Evolutionary conservation across 2,888 invertebrate genomes (phyloP).

Genomic region (Drosophila nr. fundita): DNA sequence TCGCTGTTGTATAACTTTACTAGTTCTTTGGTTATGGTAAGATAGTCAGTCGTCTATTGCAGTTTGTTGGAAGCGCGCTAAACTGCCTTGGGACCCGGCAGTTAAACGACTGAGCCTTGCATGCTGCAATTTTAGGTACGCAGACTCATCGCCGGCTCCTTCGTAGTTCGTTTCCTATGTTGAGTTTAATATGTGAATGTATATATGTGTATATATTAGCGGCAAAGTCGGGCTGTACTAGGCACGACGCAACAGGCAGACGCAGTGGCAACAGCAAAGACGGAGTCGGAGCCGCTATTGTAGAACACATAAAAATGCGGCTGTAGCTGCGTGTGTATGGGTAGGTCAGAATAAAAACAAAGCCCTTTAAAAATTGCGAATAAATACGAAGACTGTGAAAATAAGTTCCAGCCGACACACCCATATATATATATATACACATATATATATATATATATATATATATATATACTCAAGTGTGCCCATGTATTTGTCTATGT

Average conservation of each 20-base stretch:
- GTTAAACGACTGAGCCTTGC: conserved; percentile 84
- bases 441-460: conserved; percentile 2
- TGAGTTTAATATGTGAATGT: conserved; percentile 39
- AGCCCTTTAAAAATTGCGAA: conserved; percentile 38
- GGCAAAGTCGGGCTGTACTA: conserved; percentile 30
- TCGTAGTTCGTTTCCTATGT: conserved; percentile 42
- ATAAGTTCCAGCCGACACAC: conserved; percentile 42
- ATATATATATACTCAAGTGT: neutral
- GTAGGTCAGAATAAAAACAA: conserved; percentile 50
- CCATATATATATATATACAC: conserved; percentile 22
- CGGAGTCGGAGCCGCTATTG: conserved; percentile 26
- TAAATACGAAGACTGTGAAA: conserved; percentile 52
- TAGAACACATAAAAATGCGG: conserved; percentile 22
- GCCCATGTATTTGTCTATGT: neutral
- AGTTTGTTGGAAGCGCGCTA: conserved; percentile 69
- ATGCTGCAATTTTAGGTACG: conserved; percentile 73
- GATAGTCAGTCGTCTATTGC: conserved; percentile 19
- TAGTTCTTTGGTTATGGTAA: conserved; percentile 8
- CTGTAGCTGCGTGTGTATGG: conserved; percentile 13
- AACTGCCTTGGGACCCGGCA: conserved; percentile 85
- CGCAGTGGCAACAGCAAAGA: conserved; percentile 35
- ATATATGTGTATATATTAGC: conserved; percentile 27
- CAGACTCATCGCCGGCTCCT: conserved; percentile 65
- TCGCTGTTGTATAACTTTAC: conserved; percentile 21
- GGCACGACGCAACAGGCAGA: conserved; percentile 67